Percentiles rank a stretch among this genome's conserved stretches.
Conservation (phyloP, 2,113 vertebrate species). For the Lynx canadensis region DNA sequence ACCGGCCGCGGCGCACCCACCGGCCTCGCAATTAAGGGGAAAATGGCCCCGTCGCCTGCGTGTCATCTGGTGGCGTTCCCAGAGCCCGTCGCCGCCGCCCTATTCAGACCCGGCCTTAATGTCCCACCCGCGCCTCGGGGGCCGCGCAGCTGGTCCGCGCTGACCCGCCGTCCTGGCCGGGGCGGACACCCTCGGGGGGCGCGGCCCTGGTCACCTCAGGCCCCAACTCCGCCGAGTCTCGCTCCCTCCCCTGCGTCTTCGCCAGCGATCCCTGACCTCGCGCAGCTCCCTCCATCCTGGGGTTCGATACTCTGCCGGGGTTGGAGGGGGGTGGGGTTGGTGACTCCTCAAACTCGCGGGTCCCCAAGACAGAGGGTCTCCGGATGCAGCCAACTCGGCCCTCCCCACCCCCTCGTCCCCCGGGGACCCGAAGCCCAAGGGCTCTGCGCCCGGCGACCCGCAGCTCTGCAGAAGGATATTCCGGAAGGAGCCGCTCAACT, state of each 20-base stretch:
- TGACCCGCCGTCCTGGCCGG: conserved; percentile 37
- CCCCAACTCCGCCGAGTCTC: not conserved
- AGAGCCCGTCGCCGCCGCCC: conserved; percentile 92
- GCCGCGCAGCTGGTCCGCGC: conserved; percentile 90
- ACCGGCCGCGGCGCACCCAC: conserved; percentile 71
- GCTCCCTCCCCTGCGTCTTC: not conserved
- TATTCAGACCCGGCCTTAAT: conserved; percentile 93
- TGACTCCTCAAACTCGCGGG: not conserved
- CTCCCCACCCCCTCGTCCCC: too few species aligned
- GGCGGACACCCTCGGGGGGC: conserved; percentile 19
- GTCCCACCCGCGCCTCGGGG: conserved; percentile 95
- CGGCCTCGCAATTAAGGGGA: conserved; percentile 80
- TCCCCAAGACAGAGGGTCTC: not conserved
- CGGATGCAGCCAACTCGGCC: accelerated
- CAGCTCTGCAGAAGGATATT: not conserved
- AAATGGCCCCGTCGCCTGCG: conserved; percentile 88
- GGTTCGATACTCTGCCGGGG: not conserved
- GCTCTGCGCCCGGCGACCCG: not conserved
- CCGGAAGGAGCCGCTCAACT: accelerated
- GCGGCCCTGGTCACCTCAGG: not conserved
- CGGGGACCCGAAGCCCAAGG: not conserved
- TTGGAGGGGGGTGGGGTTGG: too few species aligned
- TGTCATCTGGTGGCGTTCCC: conserved; percentile 99
- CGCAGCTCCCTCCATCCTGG: not conserved
- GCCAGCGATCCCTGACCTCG: not conserved